Percentiles rank a stretch among this genome's conserved stretches.
Conservation (phyloP, 1,140 invertebrate species). For the Pseudobourletiella spinata region DNA sequence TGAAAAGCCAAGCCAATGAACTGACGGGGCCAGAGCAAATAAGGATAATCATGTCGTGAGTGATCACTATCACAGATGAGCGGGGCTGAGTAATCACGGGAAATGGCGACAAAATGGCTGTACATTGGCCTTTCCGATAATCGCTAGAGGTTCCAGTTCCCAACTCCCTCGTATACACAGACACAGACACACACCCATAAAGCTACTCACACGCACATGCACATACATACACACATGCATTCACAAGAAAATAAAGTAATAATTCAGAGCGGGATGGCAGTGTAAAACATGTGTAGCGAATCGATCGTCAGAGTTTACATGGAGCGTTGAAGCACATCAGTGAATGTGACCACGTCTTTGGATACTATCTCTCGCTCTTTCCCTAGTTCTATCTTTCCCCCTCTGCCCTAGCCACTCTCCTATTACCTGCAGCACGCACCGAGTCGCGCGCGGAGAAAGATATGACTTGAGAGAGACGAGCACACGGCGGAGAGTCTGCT, state of each 20-base stretch:
- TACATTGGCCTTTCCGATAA: background rate
- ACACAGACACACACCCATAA: too few species aligned
- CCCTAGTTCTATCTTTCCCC: too few species aligned
- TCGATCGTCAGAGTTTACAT: conserved; percentile 14
- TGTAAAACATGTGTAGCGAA: conserved; percentile 3
- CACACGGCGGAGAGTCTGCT: too few species aligned
- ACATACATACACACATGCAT: background rate
- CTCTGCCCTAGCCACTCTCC: conserved; percentile 7
- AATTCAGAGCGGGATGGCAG: conserved; percentile 3
- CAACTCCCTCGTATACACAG: too few species aligned
- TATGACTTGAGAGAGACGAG: too few species aligned
- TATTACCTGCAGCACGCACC: too few species aligned
- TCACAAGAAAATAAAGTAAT: conserved; percentile 9
- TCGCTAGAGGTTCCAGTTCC: too few species aligned
- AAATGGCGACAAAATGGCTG: conserved; percentile 5
- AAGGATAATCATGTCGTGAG: conserved; percentile 4
- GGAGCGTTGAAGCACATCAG: conserved; percentile 11
- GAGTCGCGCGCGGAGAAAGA: too few species aligned
- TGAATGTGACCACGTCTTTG: conserved; percentile 11
- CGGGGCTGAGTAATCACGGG: background rate
- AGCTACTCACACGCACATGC: background rate
- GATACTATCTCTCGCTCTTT: too few species aligned
- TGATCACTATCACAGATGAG: background rate
- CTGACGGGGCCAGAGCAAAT: background rate
- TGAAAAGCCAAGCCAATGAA: too few species aligned